Base-by-base conservation (phyloP, 2,113 vertebrate species). In the Phycodurus eques region DNA sequence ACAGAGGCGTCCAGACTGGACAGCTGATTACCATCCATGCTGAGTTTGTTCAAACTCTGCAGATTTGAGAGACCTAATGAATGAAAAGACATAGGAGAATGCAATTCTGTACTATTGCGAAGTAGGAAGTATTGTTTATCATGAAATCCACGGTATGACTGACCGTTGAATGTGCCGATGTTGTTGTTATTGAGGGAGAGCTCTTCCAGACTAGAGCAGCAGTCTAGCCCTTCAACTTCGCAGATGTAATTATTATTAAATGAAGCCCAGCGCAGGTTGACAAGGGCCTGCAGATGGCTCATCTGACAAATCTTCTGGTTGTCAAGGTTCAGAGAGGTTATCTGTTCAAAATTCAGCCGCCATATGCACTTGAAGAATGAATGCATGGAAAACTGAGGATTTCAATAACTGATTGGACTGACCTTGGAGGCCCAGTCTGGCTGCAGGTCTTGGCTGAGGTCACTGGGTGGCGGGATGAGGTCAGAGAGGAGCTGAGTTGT, bases 221-320 rank as follows among this genome's bases (percentile, higher is more conserved):
- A 85, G 11, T 95, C 91, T n/a, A 95, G 82, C 22, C 93, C 94
- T 76, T 95, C 93, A 47, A 94, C 89, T 85, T 88, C 91, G 43
- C 88, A 91, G 77, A 96, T 91, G 67, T 93, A 87, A 67, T 95
- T 97, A 80, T 95, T 87, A 83, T 93, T 94, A 76, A 96, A 95
- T 5, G 94, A 96, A 14, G 92, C 94, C 94, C 93, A 96, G 68
- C 92, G 93, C 75, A 96, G 89, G 85, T 95, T 94, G 74, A 94
- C 88, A 71, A 94, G 46, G 71, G 93, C 92, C 72, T 93, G 92
- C 73, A 95, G 87, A 83, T 90, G 94, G 61, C 80, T 84, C 73
- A 96, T 90, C 86, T 88, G 92, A 69, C 86, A 92, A 83, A 96
- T 93, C 80, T 89, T 89, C 73, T 95, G 94, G 63, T 87, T 90